Evolutionary conservation across 2,113 vertebrate genomes (phyloP).

Genomic region (Catharus fuscescens): DNA sequence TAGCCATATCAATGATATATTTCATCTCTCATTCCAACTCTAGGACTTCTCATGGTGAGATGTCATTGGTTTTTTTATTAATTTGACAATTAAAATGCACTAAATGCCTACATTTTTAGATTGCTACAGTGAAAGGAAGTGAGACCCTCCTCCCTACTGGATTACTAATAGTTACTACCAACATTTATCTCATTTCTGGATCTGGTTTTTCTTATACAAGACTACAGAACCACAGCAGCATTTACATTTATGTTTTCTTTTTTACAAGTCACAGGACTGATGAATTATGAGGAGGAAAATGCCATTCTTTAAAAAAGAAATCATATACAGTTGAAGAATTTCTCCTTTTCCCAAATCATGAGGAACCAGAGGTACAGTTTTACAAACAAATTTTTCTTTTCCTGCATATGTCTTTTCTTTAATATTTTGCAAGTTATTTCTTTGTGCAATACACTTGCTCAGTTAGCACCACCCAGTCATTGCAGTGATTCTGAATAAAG

Average conservation of each 20-base stretch:
- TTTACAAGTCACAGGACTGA: neutral
- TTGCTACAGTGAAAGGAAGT: neutral
- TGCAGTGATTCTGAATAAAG: neutral
- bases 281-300: neutral
- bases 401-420: neutral
- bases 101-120: neutral
- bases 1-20: accelerated
- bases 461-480: neutral
- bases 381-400: neutral
- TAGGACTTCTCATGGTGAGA: neutral
- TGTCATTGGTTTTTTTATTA: neutral
- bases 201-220: neutral
- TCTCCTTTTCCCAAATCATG: neutral
- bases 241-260: neutral
- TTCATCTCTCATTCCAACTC: neutral
- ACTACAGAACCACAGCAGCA: neutral
- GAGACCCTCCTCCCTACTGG: neutral
- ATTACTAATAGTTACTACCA: neutral
- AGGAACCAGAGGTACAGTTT: neutral
- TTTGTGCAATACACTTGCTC: neutral
- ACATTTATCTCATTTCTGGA: neutral
- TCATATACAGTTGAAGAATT: neutral
- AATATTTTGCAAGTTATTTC: neutral
- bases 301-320: neutral
- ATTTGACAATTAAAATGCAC: neutral